Conservation (phyloP, 2,797 vertebrate species). For the Sus cebifrons region DNA sequence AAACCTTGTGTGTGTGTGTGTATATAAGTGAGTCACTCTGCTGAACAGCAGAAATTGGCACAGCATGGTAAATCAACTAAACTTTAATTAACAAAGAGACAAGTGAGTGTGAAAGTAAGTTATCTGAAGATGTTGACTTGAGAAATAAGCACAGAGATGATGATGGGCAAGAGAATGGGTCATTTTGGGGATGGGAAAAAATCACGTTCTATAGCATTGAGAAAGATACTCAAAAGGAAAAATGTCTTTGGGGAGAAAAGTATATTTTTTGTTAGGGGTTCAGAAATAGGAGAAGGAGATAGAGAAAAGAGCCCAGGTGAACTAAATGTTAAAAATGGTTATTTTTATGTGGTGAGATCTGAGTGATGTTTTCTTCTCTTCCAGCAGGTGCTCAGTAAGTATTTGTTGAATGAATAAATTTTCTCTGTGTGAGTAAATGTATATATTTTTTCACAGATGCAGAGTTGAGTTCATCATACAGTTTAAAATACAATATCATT, state of each 20-base stretch:
- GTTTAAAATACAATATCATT: background rate
- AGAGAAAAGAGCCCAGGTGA: background rate
- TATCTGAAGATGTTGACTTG: background rate
- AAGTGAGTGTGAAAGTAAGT: background rate
- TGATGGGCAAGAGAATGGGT: background rate
- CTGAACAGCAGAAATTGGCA: no score
- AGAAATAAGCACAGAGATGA: background rate
- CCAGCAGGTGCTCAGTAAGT: background rate
- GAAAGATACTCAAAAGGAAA: background rate
- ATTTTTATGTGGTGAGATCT: background rate
- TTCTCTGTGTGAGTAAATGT: background rate
- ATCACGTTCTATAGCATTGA: background rate
- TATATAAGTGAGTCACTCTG: no score
- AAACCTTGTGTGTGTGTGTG: no score
- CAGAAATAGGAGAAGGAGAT: background rate
- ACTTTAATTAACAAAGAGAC: background rate
- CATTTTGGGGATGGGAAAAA: background rate
- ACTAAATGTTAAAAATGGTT: background rate
- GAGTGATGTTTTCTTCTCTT: background rate
- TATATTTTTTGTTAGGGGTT: background rate
- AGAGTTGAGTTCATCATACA: background rate
- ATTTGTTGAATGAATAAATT: conserved; percentile 10
- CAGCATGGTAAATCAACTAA: no score
- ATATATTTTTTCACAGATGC: background rate
- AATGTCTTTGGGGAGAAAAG: background rate